These are phyloP conservation scores for Drosophila villosipedis DNA, from an alignment of 2,888 invertebrate genomes.

Conservation along the genomic window DNA sequence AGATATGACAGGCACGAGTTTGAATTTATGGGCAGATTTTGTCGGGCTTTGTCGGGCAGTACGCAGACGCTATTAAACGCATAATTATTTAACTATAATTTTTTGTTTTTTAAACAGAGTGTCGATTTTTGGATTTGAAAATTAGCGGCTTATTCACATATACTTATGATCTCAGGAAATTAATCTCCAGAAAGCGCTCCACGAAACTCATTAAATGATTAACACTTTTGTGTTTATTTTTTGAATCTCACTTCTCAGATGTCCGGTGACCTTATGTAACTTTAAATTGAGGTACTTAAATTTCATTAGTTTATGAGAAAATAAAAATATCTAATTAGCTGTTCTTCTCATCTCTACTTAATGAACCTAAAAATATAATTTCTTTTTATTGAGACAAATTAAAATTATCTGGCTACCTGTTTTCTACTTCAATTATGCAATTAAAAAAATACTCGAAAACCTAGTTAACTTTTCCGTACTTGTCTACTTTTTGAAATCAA, in stretches of 20 bases:
- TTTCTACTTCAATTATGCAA: neutral
- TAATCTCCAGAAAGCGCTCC: neutral
- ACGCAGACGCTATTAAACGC: slow-evolving; percentile 4
- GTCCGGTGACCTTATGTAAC: neutral
- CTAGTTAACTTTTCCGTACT: neutral
- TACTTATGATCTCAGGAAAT: neutral
- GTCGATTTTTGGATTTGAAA: neutral
- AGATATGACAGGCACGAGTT: slow-evolving; percentile 61
- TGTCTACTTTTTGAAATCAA: neutral
- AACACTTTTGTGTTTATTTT: neutral
- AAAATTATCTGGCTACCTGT: neutral
- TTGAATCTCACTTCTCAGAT: neutral
- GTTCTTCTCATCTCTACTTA: neutral
- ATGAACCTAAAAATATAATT: neutral
- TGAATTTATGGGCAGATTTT: slow-evolving; percentile 64
- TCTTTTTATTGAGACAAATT: too few species aligned
- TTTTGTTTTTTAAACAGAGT: neutral
- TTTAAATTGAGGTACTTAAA: neutral
- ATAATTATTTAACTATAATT: slow-evolving; percentile 4
- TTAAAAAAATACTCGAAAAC: neutral
- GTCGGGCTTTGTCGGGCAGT: slow-evolving; percentile 8
- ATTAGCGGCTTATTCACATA: neutral
- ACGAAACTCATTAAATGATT: slow-evolving; percentile 12
- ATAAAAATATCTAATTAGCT: neutral
- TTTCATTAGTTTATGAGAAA: neutral